Conservation (phyloP, 2,888 invertebrate genomes). For the Eilema griseolum region DNA sequence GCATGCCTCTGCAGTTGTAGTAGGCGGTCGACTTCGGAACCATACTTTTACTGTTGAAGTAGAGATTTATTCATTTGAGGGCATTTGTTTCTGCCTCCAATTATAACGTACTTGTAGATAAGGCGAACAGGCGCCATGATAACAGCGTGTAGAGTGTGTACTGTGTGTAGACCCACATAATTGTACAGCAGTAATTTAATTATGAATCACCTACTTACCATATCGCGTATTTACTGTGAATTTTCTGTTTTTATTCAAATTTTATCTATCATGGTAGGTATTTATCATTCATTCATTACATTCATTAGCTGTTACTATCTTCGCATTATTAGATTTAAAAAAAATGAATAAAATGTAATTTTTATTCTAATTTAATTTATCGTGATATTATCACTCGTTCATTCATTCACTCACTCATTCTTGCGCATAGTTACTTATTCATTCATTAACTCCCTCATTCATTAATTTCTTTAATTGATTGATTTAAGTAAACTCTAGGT, state of each 20-base stretch:
- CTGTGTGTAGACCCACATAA: background rate
- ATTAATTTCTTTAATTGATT: too few relatives aligned
- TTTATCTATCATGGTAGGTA: background rate
- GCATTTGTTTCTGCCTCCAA: conserved; percentile 39
- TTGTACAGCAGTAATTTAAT: background rate
- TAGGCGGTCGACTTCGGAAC: too few relatives aligned
- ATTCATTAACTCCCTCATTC: background rate
- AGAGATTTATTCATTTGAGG: conserved; percentile 49
- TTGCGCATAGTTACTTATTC: too few relatives aligned
- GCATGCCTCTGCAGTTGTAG: too few relatives aligned
- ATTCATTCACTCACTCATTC: background rate
- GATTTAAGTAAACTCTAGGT: too few relatives aligned
- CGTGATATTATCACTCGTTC: background rate
- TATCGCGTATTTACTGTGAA: background rate
- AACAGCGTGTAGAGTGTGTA: background rate
- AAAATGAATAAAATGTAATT: too few relatives aligned
- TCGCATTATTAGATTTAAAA: too few relatives aligned
- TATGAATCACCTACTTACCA: conserved; percentile 1
- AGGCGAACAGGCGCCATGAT: conserved; percentile 35
- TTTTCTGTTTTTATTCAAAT: background rate
- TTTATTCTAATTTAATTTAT: background rate
- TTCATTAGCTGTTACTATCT: background rate
- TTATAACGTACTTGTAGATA: conserved; percentile 35
- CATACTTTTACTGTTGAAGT: conserved; percentile 26
- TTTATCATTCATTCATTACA: background rate